Percentiles rank a stretch among this genome's conserved stretches.
phyloP scores from a whole-genome alignment of 2,113 vertebrate genomes.

The Orthonyx spaldingii region DNA sequence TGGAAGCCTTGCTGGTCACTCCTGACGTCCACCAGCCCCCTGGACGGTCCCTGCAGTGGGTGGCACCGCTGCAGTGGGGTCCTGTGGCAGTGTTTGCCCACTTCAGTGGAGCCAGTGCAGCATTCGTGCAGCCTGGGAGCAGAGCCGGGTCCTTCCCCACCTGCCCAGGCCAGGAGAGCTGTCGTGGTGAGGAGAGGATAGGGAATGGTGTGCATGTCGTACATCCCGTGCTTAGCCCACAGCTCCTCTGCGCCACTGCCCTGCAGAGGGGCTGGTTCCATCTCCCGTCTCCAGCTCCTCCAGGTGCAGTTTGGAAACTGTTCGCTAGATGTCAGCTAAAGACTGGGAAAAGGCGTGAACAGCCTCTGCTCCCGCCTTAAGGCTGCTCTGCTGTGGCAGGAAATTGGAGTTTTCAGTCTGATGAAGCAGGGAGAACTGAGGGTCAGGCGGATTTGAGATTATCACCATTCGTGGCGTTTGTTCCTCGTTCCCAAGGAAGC shows the following conservation, averaged over 20 bases:
- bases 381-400: neutral
- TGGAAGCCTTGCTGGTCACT: neutral
- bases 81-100: neutral
- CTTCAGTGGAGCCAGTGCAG: neutral
- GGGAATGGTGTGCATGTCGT: neutral
- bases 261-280: neutral
- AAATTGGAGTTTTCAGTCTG: neutral
- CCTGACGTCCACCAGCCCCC: neutral
- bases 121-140: neutral
- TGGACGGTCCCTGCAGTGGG: neutral
- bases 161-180: neutral
- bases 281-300: neutral
- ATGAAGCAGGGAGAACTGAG: neutral
- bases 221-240: neutral
- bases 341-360: neutral
- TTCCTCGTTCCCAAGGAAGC: neutral
- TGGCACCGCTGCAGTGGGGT: neutral
- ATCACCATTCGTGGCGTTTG: neutral
- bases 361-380: neutral
- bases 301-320: conserved; percentile 9
- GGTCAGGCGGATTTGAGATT: neutral
- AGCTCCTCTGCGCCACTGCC: neutral
- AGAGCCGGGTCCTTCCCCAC: neutral
- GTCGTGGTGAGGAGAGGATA: neutral
- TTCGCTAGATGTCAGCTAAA: conserved; percentile 56